phyloP scores from a whole-genome alignment of 30 jellyfish, hydroid and myxozoan genomes.

The Pelagia noctiluca region DNA sequence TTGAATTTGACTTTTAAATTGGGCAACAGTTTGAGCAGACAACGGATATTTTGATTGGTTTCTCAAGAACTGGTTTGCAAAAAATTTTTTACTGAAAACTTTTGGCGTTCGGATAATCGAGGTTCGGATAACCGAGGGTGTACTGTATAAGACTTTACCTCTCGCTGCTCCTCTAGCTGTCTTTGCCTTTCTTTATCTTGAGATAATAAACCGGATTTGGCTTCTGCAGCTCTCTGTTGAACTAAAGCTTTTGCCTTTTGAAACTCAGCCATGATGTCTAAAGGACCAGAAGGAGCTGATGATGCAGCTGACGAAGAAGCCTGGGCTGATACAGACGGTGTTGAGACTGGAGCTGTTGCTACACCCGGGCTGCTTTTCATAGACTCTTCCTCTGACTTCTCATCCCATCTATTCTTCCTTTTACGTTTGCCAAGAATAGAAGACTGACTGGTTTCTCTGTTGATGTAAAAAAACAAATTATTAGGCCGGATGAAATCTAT shows the following conservation, averaged over 20 bases:
- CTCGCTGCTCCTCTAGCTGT: slow-evolving; percentile 79
- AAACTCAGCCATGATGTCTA: slow-evolving; percentile 78
- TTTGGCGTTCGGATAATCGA: too few relatives aligned
- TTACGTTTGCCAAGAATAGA: slow-evolving; percentile 26
- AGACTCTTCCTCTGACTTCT: slow-evolving; percentile 10
- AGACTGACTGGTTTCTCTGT: not conserved
- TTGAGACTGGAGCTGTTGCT: not conserved
- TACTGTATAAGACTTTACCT: slow-evolving; percentile 63
- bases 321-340: slow-evolving; percentile 12
- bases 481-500: too few relatives aligned
- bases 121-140: too few relatives aligned
- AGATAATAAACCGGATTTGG: slow-evolving; percentile 26
- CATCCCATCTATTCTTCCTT: slow-evolving; percentile 72
- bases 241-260: slow-evolving; percentile 90
- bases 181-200: slow-evolving; percentile 52
- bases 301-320: slow-evolving; percentile 49
- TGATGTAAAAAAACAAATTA: slow-evolving; percentile 8
- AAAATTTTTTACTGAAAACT: too few relatives aligned
- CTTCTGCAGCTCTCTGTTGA: slow-evolving; percentile 87
- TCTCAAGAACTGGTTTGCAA: too few relatives aligned
- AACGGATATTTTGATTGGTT: too few relatives aligned
- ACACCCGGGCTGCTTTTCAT: slow-evolving; percentile 54
- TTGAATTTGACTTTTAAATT: too few relatives aligned
- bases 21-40: too few relatives aligned
- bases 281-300: slow-evolving; percentile 37